Percentiles rank a stretch among this genome's conserved stretches.
Conservation (phyloP, 2,797 vertebrate species). For the Pseudomugil gertrudae region DNA sequence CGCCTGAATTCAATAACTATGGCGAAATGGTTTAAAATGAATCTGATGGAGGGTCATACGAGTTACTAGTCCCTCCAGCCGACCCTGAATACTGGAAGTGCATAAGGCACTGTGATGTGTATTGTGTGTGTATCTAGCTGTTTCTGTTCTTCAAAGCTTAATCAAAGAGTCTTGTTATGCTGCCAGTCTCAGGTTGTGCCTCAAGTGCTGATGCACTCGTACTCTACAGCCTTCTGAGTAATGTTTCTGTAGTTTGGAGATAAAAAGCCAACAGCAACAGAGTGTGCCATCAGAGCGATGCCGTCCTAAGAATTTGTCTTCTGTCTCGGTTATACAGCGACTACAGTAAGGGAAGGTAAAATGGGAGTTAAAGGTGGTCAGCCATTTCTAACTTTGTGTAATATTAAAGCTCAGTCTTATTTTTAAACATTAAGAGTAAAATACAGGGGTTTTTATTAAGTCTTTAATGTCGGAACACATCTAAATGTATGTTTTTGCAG, state of each 20-base stretch:
- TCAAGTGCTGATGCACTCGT: constrained; percentile 43
- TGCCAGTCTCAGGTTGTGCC: constrained; percentile 31
- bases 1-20: not conserved
- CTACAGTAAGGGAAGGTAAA: constrained; percentile 12
- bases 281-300: constrained; percentile 5
- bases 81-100: not conserved
- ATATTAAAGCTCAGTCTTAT: not conserved
- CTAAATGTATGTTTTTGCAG: not conserved
- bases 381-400: too few relatives aligned
- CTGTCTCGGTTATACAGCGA: not conserved
- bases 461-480: not conserved
- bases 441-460: not conserved
- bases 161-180: constrained; percentile 37
- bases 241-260: constrained; percentile 37
- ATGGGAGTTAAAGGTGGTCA: too few relatives aligned
- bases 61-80: constrained; percentile 4
- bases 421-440: not conserved
- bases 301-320: constrained; percentile 5
- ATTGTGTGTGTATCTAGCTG: too few relatives aligned
- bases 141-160: constrained; percentile 1
- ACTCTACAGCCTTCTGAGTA: constrained; percentile 52
- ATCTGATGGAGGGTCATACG: constrained; percentile 19
- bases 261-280: constrained; percentile 30
- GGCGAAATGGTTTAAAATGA: constrained; percentile 13
- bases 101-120: constrained; percentile 8